Conservation (phyloP, 2,888 invertebrate species). For the Chrysolina haemoptera region DNA sequence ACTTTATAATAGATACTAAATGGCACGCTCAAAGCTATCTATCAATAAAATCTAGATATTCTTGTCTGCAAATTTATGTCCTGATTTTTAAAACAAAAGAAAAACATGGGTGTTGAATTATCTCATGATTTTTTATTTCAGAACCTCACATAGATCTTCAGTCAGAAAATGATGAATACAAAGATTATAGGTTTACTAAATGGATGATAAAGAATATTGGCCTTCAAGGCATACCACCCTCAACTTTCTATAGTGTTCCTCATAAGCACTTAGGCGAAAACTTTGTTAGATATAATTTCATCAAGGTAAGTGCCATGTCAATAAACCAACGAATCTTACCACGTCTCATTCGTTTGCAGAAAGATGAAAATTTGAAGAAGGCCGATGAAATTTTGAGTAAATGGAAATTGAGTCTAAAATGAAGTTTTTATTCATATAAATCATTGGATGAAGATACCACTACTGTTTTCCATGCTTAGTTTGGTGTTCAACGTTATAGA, state of each 20-base stretch:
- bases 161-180: conserved; percentile 80
- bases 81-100: too few relatives aligned
- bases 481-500: background rate
- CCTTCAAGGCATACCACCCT: conserved; percentile 93
- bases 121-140: conserved; percentile 59
- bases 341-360: conserved; percentile 71
- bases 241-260: conserved; percentile 89
- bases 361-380: conserved; percentile 81
- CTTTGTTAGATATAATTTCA: conserved; percentile 93
- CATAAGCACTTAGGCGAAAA: conserved; percentile 89
- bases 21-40: too few relatives aligned
- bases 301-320: conserved; percentile 77
- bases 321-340: background rate
- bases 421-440: conserved; percentile 23
- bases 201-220: conserved; percentile 96
- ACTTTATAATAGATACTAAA: too few relatives aligned
- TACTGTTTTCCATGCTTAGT: background rate
- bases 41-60: too few relatives aligned
- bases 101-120: too few relatives aligned
- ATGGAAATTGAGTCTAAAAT: conserved; percentile 69
- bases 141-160: conserved; percentile 79
- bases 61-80: too few relatives aligned
- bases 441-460: background rate
- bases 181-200: conserved; percentile 94
- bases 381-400: conserved; percentile 77